A percentile compares a stretch with the other conserved stretches of the same genome.
phyloP scores from a whole-genome alignment of 1,140 invertebrate genomes.

The Hydropsyche tenuis region DNA sequence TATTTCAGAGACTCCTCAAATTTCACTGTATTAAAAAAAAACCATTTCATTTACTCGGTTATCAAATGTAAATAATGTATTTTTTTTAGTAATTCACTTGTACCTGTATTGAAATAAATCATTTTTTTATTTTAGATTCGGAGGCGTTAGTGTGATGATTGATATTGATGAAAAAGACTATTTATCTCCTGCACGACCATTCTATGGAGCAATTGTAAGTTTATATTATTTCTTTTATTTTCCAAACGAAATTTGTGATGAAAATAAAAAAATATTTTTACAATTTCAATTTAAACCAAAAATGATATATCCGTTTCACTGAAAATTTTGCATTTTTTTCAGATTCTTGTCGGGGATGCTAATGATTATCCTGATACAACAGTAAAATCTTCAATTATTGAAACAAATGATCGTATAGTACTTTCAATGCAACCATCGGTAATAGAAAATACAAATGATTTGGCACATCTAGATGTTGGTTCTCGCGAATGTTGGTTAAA shows the following conservation, averaged over 20 bases:
- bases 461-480: background rate
- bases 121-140: slow-evolving; percentile 17
- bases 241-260: background rate
- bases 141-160: slow-evolving; percentile 22
- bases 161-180: slow-evolving; percentile 24
- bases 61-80: slow-evolving; percentile 7
- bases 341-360: slow-evolving; percentile 14
- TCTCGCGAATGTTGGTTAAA: slow-evolving; percentile 24
- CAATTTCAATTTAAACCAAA: background rate
- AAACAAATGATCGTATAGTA: background rate
- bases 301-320: background rate
- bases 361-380: slow-evolving; percentile 14
- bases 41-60: background rate
- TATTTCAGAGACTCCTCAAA: background rate
- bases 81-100: background rate
- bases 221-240: background rate
- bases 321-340: background rate
- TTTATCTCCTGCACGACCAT: slow-evolving; percentile 13
- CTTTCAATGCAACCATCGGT: background rate
- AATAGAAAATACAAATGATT: background rate
- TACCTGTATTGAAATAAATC: background rate
- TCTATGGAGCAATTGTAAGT: slow-evolving; percentile 13
- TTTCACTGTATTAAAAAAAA: background rate
- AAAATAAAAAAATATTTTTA: too few species aligned
- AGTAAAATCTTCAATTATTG: background rate